Percentiles rank a stretch among this genome's conserved stretches.
Conservation (phyloP, 2,113 vertebrate genomes). For the Columbina picui region DNA sequence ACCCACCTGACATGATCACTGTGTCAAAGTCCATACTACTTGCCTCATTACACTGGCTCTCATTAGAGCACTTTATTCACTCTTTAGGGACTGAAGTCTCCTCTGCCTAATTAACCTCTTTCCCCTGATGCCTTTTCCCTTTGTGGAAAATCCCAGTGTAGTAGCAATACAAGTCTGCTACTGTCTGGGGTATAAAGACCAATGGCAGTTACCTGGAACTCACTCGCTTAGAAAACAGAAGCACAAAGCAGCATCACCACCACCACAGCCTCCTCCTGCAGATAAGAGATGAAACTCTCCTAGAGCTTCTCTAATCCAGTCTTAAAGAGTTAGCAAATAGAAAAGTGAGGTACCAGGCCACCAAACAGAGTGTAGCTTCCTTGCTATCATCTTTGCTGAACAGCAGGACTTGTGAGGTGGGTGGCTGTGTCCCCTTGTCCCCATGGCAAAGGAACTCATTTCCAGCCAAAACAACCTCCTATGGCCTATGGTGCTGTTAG, state of each 20-base stretch:
- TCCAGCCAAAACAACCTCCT: background rate
- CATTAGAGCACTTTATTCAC: background rate
- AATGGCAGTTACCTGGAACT: slow-evolving; percentile 25
- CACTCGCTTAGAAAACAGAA: slow-evolving; percentile 63
- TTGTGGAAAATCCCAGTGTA: background rate
- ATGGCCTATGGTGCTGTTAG: background rate
- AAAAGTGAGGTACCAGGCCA: slow-evolving; percentile 64
- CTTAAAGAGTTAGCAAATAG: slow-evolving; percentile 50
- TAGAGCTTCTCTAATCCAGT: slow-evolving; percentile 36
- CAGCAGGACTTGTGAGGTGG: background rate
- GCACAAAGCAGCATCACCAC: slow-evolving; percentile 46
- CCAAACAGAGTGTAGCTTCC: background rate
- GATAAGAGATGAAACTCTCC: slow-evolving; percentile 49
- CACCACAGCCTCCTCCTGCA: background rate
- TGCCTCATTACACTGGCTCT: background rate
- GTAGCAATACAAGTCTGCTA: background rate
- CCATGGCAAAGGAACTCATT: accelerated
- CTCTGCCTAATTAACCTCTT: background rate
- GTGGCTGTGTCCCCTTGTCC: background rate
- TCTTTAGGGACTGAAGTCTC: background rate
- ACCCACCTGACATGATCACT: background rate
- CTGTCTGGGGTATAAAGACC: background rate
- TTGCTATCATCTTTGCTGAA: slow-evolving; percentile 17
- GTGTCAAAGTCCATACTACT: background rate
- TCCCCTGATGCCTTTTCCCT: background rate